These are phyloP conservation scores for Oncorhynchus keta DNA, from an alignment of 2,113 vertebrate species.

Conservation along the genomic window DNA sequence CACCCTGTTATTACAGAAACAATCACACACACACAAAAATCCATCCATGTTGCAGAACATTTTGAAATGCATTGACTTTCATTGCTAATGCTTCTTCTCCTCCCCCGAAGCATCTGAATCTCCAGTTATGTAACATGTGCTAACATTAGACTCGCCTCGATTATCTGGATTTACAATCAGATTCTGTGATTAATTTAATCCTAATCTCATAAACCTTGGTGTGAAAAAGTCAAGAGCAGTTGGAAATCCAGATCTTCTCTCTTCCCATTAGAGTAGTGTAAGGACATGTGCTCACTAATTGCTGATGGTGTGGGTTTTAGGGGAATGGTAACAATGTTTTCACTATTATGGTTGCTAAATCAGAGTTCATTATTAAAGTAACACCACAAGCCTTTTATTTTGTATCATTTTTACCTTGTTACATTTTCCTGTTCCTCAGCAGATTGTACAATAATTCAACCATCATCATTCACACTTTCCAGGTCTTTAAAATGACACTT, in stretches of 20 bases:
- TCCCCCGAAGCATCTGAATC: too few species aligned
- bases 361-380: background rate
- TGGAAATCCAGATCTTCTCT: background rate
- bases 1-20: too few species aligned
- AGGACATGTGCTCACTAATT: background rate
- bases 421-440: background rate
- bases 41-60: background rate
- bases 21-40: too few species aligned
- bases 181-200: conserved; percentile 20
- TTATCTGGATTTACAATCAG: conserved; percentile 11
- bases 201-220: conserved; percentile 8
- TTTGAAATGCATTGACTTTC: background rate
- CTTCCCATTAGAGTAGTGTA: background rate
- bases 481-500: background rate
- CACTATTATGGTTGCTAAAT: background rate
- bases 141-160: background rate
- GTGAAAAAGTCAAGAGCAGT: background rate
- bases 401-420: background rate
- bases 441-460: background rate
- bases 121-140: background rate
- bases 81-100: background rate
- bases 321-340: background rate
- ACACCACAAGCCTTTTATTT: background rate
- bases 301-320: background rate
- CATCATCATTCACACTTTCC: background rate